Evolutionary conservation across 2,113 vertebrate genomes (phyloP).

Genomic region (Ellobius talpinus): DNA sequence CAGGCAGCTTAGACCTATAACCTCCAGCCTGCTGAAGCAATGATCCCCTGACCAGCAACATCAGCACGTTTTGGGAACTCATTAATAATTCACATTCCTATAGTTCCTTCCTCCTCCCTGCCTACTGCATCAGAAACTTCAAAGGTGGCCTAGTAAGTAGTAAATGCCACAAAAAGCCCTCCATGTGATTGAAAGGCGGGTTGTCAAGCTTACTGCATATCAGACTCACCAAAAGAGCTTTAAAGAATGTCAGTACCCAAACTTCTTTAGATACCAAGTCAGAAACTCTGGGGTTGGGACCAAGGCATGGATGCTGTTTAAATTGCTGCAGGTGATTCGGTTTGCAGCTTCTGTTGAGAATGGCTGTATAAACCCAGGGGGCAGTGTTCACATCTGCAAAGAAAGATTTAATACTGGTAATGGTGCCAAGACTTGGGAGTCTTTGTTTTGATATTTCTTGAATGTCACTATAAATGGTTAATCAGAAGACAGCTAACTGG

Average conservation of each 20-base stretch:
- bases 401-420: background rate
- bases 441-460: slow-evolving; percentile 31
- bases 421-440: background rate
- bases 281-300: background rate
- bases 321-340: background rate
- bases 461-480: background rate
- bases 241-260: background rate
- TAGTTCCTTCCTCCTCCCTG: background rate
- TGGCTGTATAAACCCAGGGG: background rate
- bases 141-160: background rate
- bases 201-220: background rate
- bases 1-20: background rate
- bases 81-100: background rate
- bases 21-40: background rate
- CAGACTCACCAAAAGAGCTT: background rate
- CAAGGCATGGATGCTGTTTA: background rate
- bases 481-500: background rate
- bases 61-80: background rate
- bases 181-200: background rate
- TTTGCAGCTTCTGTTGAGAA: background rate
- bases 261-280: background rate
- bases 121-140: background rate
- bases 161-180: background rate
- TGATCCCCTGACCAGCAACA: background rate
- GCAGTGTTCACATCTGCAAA: background rate